Evolutionary conservation across 2,888 invertebrate species (phyloP).

Genomic region (Cenopis cana): DNA sequence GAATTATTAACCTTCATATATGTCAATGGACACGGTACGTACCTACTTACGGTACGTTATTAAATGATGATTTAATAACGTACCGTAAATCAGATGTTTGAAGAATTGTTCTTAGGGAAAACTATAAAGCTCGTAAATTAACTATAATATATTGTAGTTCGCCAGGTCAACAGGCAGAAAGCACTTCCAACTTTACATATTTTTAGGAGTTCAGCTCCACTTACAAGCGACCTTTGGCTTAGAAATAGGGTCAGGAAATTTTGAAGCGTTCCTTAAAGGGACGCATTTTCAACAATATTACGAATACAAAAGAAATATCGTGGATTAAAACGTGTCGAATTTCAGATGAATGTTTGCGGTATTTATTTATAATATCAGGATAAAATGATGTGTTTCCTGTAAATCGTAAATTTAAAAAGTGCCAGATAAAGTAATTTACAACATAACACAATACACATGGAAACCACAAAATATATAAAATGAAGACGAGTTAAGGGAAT

Average conservation of each 20-base stretch:
- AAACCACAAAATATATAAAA: no score
- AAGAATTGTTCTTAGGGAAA: not conserved
- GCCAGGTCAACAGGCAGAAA: slow-evolving; percentile 29
- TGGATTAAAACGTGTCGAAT: not conserved
- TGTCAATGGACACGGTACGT: no score
- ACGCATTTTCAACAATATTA: slow-evolving; percentile 16
- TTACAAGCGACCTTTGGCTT: slow-evolving; percentile 32
- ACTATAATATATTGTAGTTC: slow-evolving; percentile 19
- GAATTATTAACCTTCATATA: no score
- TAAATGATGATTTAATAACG: not conserved
- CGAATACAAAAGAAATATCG: not conserved
- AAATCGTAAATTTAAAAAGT: no score
- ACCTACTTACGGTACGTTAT: no score
- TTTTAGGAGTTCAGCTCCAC: slow-evolving; percentile 29
- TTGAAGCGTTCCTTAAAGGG: slow-evolving; percentile 15
- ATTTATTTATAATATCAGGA: not conserved
- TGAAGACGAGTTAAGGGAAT: no score
- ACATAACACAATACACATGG: no score
- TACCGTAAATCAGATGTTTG: not conserved
- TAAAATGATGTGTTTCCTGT: no score
- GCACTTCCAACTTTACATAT: slow-evolving; percentile 36
- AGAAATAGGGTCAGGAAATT: slow-evolving; percentile 32
- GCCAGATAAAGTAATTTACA: no score
- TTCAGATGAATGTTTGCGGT: not conserved
- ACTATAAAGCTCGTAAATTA: not conserved